Conservation (phyloP, 2,797 vertebrate genomes). For the Champsocephalus gunnari region DNA sequence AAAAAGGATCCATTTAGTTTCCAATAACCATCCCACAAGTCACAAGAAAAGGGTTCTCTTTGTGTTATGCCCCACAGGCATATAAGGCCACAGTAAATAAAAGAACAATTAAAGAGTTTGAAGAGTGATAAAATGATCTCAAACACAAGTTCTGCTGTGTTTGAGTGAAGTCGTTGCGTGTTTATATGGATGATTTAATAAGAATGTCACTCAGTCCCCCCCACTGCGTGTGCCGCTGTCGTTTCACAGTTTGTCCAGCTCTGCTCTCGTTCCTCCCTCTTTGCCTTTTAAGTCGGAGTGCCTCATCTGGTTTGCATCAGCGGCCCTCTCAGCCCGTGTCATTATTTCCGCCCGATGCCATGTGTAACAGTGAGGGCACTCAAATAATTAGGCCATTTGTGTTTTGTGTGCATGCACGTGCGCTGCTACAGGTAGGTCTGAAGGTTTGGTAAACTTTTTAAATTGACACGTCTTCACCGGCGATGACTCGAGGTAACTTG, state of each 20-base stretch:
- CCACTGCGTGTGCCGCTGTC: constrained; percentile 28
- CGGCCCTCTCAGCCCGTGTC: constrained; percentile 59
- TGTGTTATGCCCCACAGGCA: constrained; percentile 4
- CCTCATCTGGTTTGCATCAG: constrained; percentile 84
- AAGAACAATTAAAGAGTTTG: neutral
- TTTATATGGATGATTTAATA: constrained; percentile 10
- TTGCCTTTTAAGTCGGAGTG: constrained; percentile 46
- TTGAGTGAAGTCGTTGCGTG: constrained; percentile 22
- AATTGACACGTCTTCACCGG: constrained; percentile 6
- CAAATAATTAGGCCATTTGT: constrained; percentile 60
- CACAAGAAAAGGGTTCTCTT: constrained; percentile 2
- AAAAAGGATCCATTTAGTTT: constrained; percentile 67
- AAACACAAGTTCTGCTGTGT: constrained; percentile 3
- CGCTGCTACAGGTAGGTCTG: constrained; percentile 54
- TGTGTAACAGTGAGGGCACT: constrained; percentile 63
- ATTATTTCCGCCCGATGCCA: constrained; percentile 70
- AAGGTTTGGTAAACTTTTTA: constrained; percentile 24
- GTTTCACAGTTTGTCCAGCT: constrained; percentile 58
- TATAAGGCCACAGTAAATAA: constrained; percentile 34
- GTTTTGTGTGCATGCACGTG: constrained; percentile 27
- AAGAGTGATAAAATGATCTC: neutral
- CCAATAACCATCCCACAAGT: constrained; percentile 61
- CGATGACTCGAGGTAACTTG: neutral
- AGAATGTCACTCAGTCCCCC: constrained; percentile 29
- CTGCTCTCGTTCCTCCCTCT: constrained; percentile 41